These are phyloP conservation scores for Mantis religiosa DNA, from an alignment of 2,888 invertebrate genomes.

Conservation along the genomic window DNA sequence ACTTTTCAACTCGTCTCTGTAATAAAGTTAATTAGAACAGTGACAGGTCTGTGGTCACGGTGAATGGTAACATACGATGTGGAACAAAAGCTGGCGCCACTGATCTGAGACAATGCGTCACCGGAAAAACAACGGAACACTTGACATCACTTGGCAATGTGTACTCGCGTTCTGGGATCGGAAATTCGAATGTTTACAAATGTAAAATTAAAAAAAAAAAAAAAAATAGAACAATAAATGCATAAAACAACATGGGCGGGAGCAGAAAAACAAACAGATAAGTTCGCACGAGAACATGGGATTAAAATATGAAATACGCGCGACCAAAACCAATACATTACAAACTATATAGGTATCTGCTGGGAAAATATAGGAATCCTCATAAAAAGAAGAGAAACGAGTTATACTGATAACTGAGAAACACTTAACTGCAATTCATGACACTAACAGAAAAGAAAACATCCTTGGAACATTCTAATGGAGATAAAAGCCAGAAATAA, in stretches of 20 bases:
- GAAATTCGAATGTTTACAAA: neutral
- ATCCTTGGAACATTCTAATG: too few species aligned
- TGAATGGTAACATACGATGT: neutral
- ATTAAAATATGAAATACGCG: neutral
- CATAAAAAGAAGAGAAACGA: too few species aligned
- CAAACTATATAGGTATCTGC: too few species aligned
- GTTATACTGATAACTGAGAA: too few species aligned
- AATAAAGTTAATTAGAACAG: neutral
- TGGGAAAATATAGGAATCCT: too few species aligned
- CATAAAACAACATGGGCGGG: neutral
- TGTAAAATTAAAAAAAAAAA: neutral
- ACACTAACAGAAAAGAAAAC: too few species aligned
- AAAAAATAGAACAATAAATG: too few species aligned
- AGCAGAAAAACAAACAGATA: neutral
- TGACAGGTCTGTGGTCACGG: neutral
- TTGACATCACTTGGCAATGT: neutral
- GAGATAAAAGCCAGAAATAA: too few species aligned
- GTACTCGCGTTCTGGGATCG: neutral
- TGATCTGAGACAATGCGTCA: neutral
- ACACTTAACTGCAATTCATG: too few species aligned
- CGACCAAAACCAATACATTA: too few species aligned
- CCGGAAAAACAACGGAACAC: neutral
- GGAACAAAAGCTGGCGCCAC: neutral
- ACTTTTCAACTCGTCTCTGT: neutral
- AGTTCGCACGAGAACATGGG: neutral